These are phyloP conservation scores for Hedychridium roseum DNA, from an alignment of 2,888 invertebrate genomes.

Conservation along the genomic window DNA sequence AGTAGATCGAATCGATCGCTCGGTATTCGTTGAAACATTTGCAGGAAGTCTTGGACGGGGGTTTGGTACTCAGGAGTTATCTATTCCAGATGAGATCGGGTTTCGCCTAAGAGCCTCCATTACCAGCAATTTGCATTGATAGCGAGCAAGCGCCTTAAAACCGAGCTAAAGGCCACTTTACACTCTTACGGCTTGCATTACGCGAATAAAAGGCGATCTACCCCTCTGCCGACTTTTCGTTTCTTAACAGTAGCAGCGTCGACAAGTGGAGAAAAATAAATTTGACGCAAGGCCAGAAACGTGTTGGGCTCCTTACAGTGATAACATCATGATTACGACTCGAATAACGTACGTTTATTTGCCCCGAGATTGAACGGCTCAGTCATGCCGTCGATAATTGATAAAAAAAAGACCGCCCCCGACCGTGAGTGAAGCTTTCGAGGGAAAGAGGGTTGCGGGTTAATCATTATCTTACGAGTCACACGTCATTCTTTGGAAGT, in stretches of 20 bases:
- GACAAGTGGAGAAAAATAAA: too few species aligned
- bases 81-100: conserved; percentile 28
- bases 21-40: too few species aligned
- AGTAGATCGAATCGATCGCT: too few species aligned
- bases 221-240: neutral
- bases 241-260: conserved; percentile 4
- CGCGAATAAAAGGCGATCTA: conserved; percentile 6
- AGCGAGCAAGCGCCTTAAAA: conserved; percentile 52
- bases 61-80: conserved; percentile 17
- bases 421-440: too few species aligned
- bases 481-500: conserved; percentile 19
- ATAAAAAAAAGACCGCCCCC: too few species aligned
- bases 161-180: conserved; percentile 55
- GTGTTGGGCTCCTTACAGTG: too few species aligned
- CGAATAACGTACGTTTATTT: too few species aligned
- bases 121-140: conserved; percentile 62
- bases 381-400: too few species aligned
- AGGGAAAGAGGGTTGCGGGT: neutral
- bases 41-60: neutral
- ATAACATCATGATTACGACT: too few species aligned
- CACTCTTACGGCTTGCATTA: conserved; percentile 40
- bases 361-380: too few species aligned
- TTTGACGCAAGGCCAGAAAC: too few species aligned
- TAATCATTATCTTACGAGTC: conserved; percentile 7
- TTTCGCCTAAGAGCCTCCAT: conserved; percentile 60